A percentile compares a stretch with the other conserved stretches of the same genome.
Evolutionary conservation across 2,113 vertebrate species (phyloP).

Genomic region (Melanerpes aurifrons): DNA sequence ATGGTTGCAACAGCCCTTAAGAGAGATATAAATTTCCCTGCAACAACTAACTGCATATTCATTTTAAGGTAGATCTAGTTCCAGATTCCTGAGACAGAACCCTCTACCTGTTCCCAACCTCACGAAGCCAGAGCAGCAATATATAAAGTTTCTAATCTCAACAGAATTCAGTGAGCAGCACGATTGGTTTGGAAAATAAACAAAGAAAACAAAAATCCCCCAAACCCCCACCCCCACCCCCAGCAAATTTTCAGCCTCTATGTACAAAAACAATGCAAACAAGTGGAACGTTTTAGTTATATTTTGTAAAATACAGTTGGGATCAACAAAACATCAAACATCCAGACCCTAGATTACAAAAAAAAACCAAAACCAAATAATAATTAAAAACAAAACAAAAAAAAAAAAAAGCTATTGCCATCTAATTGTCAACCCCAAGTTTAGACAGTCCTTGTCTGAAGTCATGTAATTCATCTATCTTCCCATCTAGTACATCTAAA

Average conservation of each 20-base stretch:
- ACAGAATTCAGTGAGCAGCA: constrained; percentile 70
- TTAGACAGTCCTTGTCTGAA: constrained; percentile 93
- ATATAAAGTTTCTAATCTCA: constrained; percentile 45
- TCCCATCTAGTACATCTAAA: constrained; percentile 92
- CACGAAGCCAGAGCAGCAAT: constrained; percentile 51
- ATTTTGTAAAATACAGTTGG: constrained; percentile 71
- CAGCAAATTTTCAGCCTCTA: constrained; percentile 61
- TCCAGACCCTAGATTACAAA: constrained; percentile 63
- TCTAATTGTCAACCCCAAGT: constrained; percentile 89
- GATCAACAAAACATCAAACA: constrained; percentile 68
- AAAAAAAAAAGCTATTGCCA: background rate
- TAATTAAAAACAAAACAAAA: too few relatives aligned
- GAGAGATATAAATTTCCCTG: constrained; percentile 76
- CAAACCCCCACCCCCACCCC: background rate
- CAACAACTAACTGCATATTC: constrained; percentile 69
- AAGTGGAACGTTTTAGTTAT: constrained; percentile 61
- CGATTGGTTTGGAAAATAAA: constrained; percentile 56
- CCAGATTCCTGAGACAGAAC: constrained; percentile 81
- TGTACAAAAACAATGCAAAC: constrained; percentile 68
- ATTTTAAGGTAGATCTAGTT: constrained; percentile 73
- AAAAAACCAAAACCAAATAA: background rate
- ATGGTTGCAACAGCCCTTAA: constrained; percentile 83
- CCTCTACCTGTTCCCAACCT: constrained; percentile 72
- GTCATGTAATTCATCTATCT: constrained; percentile 95
- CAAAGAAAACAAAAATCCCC: background rate